Base-by-base conservation (phyloP, 2,113 vertebrate species). In the Vicugna pacos region DNA sequence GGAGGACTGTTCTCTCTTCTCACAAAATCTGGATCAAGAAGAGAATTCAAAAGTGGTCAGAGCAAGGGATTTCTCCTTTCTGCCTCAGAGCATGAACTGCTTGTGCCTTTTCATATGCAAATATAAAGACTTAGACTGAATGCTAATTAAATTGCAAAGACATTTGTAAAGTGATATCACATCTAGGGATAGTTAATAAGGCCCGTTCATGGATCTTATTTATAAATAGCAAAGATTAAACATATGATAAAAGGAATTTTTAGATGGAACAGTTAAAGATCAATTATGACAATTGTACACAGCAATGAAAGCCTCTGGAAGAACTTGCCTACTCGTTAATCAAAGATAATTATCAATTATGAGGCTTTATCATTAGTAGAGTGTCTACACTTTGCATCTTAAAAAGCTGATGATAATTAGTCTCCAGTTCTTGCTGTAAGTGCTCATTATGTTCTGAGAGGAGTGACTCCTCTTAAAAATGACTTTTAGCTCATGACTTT, bases 321-420 rank as follows among this genome's bases (percentile, higher is more conserved):
- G 90, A 95, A 92, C 69, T 97, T 98, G 52, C 92, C 95, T 97
- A 87, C 95, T 95, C 15, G 0, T 98, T 97, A 98, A 97, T 97
- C 97, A 97, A 97, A 95, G 70, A 97, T 97, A 97, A 97, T 97
- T 92, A 97, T 98, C 97, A 97, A 97, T 98, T 97, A 95, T 94
- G 76, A 96, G 65, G 46, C 28, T 54, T 97, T 97, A 97, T 95
- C 95, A 98, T 97, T 96, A 95, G 86, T 90, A 70, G 86, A 94
- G 86, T 94, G 17, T 90, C 96, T 96, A 95, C 77, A 94, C 84
- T 97, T 97, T 92, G 96, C 97, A 95, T 98, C 91, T 95, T 95
- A 93, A 97, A 92, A 91, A 95, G 93, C 80, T 79, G 84, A 73
- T 95, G 94, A 94, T 97, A 97, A 97, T 97, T 97, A 92, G 70